Evolutionary conservation across 2,113 vertebrate genomes (phyloP), one percentile per base, ranked within the genome.

Genomic region (Bambusicola thoracicus): DNA sequence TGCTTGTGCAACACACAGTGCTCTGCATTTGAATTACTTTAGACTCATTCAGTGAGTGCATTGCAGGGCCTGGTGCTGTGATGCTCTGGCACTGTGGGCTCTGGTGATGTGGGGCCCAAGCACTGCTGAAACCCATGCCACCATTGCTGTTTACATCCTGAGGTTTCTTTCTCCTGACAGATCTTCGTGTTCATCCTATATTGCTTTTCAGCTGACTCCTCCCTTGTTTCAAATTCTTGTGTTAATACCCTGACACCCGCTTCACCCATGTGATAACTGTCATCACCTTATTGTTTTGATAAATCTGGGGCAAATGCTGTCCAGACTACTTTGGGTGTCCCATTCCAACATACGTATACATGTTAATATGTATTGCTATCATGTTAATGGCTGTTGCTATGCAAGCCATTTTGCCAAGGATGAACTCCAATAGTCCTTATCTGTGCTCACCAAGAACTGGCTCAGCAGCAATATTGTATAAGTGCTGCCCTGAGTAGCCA

Each of bases 1-100:
- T 16, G 21, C 3, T 4, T 12, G 32, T 12, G 11, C 25, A 1
- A 21, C 48, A 51, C 21, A 8, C 10, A 18, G 38, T 13, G 1
- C 19, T 11, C 21, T 24, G 48, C n/a, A n/a, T n/a, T n/a, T n/a
- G n/a, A n/a, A n/a, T n/a, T n/a, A n/a, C n/a, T n/a, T n/a, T n/a
- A n/a, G n/a, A n/a, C n/a, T n/a, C n/a, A n/a, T n/a, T n/a, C n/a
- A n/a, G n/a, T n/a, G n/a, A n/a, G n/a, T n/a, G 27, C 8, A 30
- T 30, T 53, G 51, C 8, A 10, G 27, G 15, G 27, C 51, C 51
- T 53, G 27, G 51, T 30, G 27, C 51, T 53, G 5, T 30, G 51
- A 30, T 53, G 9, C 8, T 30, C 51, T 53, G 27, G 27, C 15
- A 29, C 8, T 53, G 51, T 16, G 27, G 15, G 51, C 27, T 16